Conservation (phyloP, 2,888 invertebrate species). For the Tribolium freemani region DNA sequence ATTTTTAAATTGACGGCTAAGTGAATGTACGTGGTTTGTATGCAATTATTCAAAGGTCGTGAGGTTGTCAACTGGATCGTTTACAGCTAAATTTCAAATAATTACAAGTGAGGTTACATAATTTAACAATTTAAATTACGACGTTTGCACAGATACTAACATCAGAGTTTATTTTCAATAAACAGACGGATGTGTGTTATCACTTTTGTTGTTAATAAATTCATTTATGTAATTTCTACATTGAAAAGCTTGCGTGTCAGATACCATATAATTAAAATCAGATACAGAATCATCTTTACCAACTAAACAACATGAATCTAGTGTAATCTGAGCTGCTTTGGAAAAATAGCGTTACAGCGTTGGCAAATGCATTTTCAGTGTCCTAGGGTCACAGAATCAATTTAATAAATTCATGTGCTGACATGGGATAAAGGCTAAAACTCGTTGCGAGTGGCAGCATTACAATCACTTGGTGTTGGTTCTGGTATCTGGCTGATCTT, state of each 20-base stretch:
- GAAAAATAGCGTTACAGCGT: neutral
- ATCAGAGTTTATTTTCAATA: conserved; percentile 7
- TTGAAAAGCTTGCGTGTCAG: neutral
- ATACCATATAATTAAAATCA: neutral
- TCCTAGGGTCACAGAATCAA: neutral
- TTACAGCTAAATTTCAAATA: conserved; percentile 33
- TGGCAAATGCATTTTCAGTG: neutral
- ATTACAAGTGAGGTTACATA: conserved; percentile 33
- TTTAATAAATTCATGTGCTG: conserved; percentile 16
- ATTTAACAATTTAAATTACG: conserved; percentile 25
- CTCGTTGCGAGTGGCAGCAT: conserved; percentile 13
- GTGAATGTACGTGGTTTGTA: conserved; percentile 20
- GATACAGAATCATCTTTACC: neutral
- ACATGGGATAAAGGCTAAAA: conserved; percentile 10
- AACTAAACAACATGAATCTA: neutral
- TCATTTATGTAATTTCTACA: neutral
- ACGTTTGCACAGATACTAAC: conserved; percentile 17
- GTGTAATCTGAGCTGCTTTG: neutral
- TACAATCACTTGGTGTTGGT: conserved; percentile 9
- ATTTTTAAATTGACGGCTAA: conserved; percentile 23
- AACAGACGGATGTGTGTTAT: conserved; percentile 24
- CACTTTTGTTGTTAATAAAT: conserved; percentile 19
- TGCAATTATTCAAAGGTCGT: conserved; percentile 39
- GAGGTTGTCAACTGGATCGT: conserved; percentile 36
- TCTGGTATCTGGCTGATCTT: conserved; percentile 23